Evolutionary conservation across 2,113 vertebrate species (phyloP).

Genomic region (Vulpes lagopus): DNA sequence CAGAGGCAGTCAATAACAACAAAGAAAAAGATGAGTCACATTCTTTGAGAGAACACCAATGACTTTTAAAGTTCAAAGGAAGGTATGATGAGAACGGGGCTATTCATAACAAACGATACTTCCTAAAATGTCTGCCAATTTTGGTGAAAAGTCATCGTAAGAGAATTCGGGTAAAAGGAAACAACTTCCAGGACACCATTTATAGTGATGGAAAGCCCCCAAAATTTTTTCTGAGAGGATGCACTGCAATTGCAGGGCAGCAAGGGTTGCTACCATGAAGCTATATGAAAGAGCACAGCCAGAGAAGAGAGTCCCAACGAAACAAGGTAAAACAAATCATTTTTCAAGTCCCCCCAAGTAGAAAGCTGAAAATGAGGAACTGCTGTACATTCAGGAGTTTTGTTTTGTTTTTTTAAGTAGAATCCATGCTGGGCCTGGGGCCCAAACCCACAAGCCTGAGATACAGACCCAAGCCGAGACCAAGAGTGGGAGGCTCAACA

Average conservation of each 20-base stretch:
- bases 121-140: not conserved
- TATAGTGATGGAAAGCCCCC: not conserved
- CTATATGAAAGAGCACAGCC: not conserved
- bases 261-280: not conserved
- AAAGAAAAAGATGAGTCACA: not conserved
- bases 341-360: not conserved
- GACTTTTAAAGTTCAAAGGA: not conserved
- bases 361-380: not conserved
- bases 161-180: not conserved
- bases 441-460: not conserved
- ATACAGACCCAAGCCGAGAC: not conserved
- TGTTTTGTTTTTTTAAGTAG: not conserved
- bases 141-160: constrained; percentile 1
- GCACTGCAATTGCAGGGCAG: not conserved
- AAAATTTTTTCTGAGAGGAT: not conserved
- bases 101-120: not conserved
- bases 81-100: not conserved
- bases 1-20: not conserved
- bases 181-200: not conserved
- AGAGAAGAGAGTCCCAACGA: not conserved
- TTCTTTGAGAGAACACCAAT: not conserved
- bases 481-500: not conserved
- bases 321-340: not conserved
- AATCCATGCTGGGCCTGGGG: not conserved
- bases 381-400: not conserved